Evolutionary conservation across 2,888 invertebrate genomes (phyloP).

Genomic region (Cyclophora albipunctata): DNA sequence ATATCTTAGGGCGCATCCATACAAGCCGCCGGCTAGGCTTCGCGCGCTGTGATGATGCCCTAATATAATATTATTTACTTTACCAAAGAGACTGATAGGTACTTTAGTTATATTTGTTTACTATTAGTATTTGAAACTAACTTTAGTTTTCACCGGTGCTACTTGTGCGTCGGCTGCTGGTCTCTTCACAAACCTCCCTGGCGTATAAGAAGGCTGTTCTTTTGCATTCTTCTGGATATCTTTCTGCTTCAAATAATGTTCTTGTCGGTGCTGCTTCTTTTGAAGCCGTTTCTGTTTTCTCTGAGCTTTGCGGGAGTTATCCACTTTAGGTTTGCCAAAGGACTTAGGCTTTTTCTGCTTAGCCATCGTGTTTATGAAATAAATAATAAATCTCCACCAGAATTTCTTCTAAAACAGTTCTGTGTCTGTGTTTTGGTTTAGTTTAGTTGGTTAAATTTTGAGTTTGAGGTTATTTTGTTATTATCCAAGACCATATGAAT

Average conservation of each 20-base stretch:
- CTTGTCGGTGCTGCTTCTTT: conserved; percentile 77
- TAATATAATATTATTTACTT: too few relatives aligned
- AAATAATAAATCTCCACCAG: neutral
- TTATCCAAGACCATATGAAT: too few relatives aligned
- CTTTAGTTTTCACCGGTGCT: conserved; percentile 6
- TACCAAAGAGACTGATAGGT: too few relatives aligned
- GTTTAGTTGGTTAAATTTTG: conserved; percentile 19
- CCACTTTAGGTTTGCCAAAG: conserved; percentile 31
- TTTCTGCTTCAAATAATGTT: conserved; percentile 54
- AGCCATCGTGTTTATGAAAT: neutral
- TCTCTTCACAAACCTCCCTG: conserved; percentile 58
- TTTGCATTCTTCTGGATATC: conserved; percentile 24
- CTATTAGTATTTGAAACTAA: too few relatives aligned
- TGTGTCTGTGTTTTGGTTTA: conserved; percentile 1
- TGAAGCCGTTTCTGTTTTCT: conserved; percentile 81
- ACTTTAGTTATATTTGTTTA: too few relatives aligned
- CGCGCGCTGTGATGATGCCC: too few relatives aligned
- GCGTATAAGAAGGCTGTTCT: conserved; percentile 24
- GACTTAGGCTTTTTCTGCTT: conserved; percentile 48
- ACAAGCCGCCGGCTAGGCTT: too few relatives aligned
- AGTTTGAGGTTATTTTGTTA: neutral
- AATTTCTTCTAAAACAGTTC: too few relatives aligned
- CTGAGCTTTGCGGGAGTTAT: conserved; percentile 78
- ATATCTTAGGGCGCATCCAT: too few relatives aligned
- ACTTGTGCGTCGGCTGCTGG: conserved; percentile 28